Base-by-base conservation (phyloP, 1,140 invertebrate genomes). In the Goniozus legneri region DNA sequence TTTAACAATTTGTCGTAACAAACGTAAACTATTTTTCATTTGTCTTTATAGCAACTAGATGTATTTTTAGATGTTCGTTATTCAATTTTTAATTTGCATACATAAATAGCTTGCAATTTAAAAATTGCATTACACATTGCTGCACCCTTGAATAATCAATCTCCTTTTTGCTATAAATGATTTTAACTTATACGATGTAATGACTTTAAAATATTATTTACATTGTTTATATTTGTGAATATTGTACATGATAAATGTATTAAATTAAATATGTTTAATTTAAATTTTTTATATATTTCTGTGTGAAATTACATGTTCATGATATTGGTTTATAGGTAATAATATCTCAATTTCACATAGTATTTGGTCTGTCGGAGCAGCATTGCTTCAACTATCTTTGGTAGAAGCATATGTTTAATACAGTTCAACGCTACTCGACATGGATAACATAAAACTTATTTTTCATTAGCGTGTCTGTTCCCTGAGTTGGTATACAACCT, bases 401-500 rank as follows among this genome's bases (percentile, higher is more conserved):
- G 69, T 68, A 62, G 61, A 62, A 62, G 58, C 64, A 54, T 61
- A 51, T 54, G 52, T 46, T 51, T 50, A 41, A 41, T 47, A n/a
- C 41, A 35, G 16, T 33, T 51, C 44, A 47, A 54, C 41, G 33
- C 43, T 52, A 56, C 56, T 37, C 57, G 39, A 42, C 46, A 56
- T 52, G 53, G 51, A 61, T 50, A 58, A 47, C 40, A 46, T 35
- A 64, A 60, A 48, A 64, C 48, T 47, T 45, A 21, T 58, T 48
- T 52, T 44, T 60, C 42, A 42, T 50, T 56, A 52, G 48, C 56
- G 52, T 57, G 24, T 57, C 67, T 67, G 64, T 64, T 71, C 69
- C 67, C 69, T 71, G 69, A 71, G 67, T 67, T 56, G 61, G 62
- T 58, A 50, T 67, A 68, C 64, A 67, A 68, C 64, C 65, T 59